Evolutionary conservation across 30 jellyfish, hydroid and myxozoan genomes (phyloP).

Genomic region (Clytia hemisphaerica): DNA sequence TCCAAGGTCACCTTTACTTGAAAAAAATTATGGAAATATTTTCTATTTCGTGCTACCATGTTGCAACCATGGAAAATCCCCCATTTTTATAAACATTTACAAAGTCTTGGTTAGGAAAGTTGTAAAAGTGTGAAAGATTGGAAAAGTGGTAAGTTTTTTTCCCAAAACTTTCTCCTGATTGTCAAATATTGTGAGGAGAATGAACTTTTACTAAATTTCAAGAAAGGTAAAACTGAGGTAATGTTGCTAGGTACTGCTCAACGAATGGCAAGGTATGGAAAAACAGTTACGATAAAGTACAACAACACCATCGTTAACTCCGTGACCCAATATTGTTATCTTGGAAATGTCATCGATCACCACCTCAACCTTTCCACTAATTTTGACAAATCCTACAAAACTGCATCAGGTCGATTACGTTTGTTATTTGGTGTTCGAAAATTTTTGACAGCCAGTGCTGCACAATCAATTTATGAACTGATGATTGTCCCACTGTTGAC

Average conservation of each 20-base stretch:
- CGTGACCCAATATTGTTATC: too few relatives aligned
- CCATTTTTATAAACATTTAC: too few relatives aligned
- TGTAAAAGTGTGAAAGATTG: too few relatives aligned
- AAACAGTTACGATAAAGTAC: conserved; percentile 24
- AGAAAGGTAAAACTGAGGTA: conserved; percentile 50
- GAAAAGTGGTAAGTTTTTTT: too few relatives aligned
- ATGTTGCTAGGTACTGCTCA: conserved; percentile 44
- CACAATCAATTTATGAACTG: too few relatives aligned
- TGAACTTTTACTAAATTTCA: conserved; percentile 33
- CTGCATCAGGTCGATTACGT: conserved; percentile 56
- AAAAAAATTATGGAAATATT: too few relatives aligned
- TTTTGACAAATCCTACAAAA: conserved; percentile 27
- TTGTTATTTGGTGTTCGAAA: conserved; percentile 39
- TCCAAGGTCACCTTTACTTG: too few relatives aligned
- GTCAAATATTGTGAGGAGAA: conserved; percentile 27
- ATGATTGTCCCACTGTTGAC: conserved; percentile 49
- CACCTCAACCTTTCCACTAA: conserved; percentile 19
- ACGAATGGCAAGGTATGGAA: conserved; percentile 37
- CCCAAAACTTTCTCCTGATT: too few relatives aligned
- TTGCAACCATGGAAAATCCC: too few relatives aligned
- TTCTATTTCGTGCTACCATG: too few relatives aligned
- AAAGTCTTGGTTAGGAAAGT: too few relatives aligned
- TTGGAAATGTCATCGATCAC: conserved; percentile 36
- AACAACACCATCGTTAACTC: conserved; percentile 1
- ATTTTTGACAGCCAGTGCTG: conserved; percentile 36